phyloP scores from a whole-genome alignment of 2,888 invertebrate species.

The Rhagonycha lutea region DNA sequence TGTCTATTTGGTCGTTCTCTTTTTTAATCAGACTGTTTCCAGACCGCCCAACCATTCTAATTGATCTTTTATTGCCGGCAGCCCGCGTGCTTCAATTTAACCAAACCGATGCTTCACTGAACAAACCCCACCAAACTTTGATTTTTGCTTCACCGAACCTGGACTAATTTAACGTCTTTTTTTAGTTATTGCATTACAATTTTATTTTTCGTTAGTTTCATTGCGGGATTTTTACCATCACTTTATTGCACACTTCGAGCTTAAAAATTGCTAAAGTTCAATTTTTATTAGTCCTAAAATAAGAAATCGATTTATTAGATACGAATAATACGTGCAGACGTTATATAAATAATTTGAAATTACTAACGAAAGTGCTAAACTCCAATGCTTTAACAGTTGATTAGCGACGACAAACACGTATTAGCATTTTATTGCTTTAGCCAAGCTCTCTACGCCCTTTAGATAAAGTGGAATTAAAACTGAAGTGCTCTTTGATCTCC shows the following conservation, averaged over 20 bases:
- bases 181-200: constrained; percentile 39
- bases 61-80: constrained; percentile 55
- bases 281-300: background rate
- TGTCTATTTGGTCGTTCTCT: constrained; percentile 54
- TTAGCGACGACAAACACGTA: constrained; percentile 70
- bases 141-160: constrained; percentile 30
- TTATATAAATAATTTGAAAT: constrained; percentile 6
- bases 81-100: constrained; percentile 52
- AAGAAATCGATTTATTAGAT: background rate
- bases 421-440: constrained; percentile 72
- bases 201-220: constrained; percentile 4
- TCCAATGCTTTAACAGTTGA: constrained; percentile 55
- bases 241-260: background rate
- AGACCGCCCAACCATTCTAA: constrained; percentile 54
- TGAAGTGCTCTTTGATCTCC: constrained; percentile 60
- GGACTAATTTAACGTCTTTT: constrained; percentile 46
- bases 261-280: background rate
- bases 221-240: background rate
- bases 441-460: constrained; percentile 57
- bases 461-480: constrained; percentile 64
- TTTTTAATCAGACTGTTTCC: constrained; percentile 55
- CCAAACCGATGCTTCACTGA: constrained; percentile 51
- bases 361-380: constrained; percentile 26
- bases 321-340: background rate
- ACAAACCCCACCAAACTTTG: constrained; percentile 35